Conservation (phyloP, 2,888 invertebrate species). For the Bhutanitis thaidina region DNA sequence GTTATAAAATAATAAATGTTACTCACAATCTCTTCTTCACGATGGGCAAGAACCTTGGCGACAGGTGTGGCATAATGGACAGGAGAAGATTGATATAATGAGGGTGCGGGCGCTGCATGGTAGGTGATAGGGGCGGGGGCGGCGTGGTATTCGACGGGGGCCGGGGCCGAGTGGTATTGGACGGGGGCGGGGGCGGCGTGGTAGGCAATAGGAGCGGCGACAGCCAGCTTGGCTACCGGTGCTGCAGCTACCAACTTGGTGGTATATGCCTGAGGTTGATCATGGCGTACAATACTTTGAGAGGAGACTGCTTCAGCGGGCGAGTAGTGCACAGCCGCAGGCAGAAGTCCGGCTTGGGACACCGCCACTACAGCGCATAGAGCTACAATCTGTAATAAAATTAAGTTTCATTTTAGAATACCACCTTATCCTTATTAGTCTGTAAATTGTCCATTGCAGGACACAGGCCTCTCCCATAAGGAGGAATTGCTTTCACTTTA, state of each 20-base stretch:
- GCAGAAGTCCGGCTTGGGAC: constrained; percentile 39
- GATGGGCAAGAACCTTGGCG: constrained; percentile 37
- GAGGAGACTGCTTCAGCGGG: constrained; percentile 50
- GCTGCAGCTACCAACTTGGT: constrained; percentile 36
- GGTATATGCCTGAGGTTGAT: constrained; percentile 39
- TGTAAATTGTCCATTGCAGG: too few relatives aligned
- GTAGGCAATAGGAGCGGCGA: constrained; percentile 36
- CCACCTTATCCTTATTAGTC: too few relatives aligned
- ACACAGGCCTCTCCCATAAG: too few relatives aligned
- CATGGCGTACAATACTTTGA: constrained; percentile 52
- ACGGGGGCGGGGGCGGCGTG: constrained; percentile 36
- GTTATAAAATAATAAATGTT: too few relatives aligned
- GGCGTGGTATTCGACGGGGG: constrained; percentile 28
- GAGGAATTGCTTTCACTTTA: too few relatives aligned
- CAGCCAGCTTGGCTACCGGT: constrained; percentile 29
- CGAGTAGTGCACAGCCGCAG: constrained; percentile 53
- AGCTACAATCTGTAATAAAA: not conserved
- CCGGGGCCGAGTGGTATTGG: constrained; percentile 1
- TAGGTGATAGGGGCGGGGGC: constrained; percentile 20
- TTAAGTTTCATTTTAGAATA: too few relatives aligned
- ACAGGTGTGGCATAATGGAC: constrained; percentile 34
- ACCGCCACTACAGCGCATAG: constrained; percentile 40
- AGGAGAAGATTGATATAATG: constrained; percentile 2
- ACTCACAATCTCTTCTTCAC: constrained; percentile 31
- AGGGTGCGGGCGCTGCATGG: not conserved